Percentiles rank a stretch among this genome's conserved stretches.
Conservation (phyloP, 2,888 invertebrate genomes). For the Steinernema hermaphroditum region DNA sequence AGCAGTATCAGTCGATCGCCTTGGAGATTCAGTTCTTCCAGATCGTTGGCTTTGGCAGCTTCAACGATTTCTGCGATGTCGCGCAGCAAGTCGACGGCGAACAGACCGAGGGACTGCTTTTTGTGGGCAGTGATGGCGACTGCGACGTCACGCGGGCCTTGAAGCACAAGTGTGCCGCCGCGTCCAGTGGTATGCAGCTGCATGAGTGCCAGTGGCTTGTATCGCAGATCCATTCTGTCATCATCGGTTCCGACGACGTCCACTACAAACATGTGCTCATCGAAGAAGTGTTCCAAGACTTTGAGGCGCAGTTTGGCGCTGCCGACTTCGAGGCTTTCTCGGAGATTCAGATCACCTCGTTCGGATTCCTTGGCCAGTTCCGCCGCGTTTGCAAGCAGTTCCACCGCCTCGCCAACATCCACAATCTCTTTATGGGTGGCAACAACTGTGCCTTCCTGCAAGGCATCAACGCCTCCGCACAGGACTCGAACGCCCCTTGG, state of each 20-base stretch:
- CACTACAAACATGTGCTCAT: background rate
- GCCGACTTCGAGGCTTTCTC: background rate
- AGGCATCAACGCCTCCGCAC: background rate
- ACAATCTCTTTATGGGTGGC: background rate
- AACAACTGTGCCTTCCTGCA: background rate
- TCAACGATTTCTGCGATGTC: slow-evolving; percentile 1
- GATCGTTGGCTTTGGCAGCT: background rate
- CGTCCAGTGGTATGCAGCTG: background rate
- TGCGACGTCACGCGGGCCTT: background rate
- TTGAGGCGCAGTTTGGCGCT: background rate
- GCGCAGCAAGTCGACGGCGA: background rate
- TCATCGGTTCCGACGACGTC: background rate
- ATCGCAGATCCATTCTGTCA: background rate
- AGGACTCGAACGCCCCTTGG: background rate
- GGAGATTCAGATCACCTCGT: background rate
- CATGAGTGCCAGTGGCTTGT: background rate
- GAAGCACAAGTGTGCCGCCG: background rate
- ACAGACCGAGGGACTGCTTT: background rate
- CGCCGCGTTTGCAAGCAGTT: background rate
- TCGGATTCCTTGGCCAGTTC: background rate
- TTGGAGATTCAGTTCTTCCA: background rate
- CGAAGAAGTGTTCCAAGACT: background rate
- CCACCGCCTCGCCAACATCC: slow-evolving; percentile 2
- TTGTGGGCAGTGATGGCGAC: background rate
- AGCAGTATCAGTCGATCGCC: background rate